Conservation (phyloP, 2,888 invertebrate species). For the Polia nebulosa region DNA sequence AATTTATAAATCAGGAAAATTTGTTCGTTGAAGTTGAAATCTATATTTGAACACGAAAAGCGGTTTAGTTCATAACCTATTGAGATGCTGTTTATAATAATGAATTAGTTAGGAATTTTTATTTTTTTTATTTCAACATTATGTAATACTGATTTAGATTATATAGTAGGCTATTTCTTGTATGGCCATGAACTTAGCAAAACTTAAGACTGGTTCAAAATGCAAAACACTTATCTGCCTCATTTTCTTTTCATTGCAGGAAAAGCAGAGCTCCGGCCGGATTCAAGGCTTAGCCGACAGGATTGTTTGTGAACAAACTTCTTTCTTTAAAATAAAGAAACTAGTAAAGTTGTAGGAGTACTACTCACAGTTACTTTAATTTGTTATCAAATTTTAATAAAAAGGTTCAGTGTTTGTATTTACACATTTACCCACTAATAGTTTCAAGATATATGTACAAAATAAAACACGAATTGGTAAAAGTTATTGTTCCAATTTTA, state of each 20-base stretch:
- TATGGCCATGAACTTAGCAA: background rate
- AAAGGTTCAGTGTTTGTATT: no score
- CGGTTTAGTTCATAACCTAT: no score
- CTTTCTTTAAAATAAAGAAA: conserved; percentile 41
- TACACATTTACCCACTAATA: no score
- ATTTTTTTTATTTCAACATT: no score
- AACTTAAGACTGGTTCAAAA: conserved; percentile 31
- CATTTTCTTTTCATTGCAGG: conserved; percentile 45
- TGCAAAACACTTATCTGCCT: conserved; percentile 46
- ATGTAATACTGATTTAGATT: no score
- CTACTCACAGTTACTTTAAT: conserved; percentile 2
- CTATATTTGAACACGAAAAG: no score
- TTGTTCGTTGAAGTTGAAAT: no score
- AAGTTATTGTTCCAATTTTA: no score
- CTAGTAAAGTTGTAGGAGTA: conserved; percentile 19
- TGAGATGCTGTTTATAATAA: no score
- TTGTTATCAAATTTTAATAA: background rate
- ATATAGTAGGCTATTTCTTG: background rate
- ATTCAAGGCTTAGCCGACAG: conserved; percentile 43
- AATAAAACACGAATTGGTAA: background rate
- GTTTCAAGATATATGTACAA: background rate
- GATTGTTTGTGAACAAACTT: conserved; percentile 39
- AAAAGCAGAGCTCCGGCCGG: conserved; percentile 39
- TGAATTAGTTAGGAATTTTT: no score
- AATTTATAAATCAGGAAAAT: no score